These are phyloP conservation scores for Synanceia verrucosa DNA, from an alignment of 2,797 vertebrate genomes.

Conservation along the genomic window DNA sequence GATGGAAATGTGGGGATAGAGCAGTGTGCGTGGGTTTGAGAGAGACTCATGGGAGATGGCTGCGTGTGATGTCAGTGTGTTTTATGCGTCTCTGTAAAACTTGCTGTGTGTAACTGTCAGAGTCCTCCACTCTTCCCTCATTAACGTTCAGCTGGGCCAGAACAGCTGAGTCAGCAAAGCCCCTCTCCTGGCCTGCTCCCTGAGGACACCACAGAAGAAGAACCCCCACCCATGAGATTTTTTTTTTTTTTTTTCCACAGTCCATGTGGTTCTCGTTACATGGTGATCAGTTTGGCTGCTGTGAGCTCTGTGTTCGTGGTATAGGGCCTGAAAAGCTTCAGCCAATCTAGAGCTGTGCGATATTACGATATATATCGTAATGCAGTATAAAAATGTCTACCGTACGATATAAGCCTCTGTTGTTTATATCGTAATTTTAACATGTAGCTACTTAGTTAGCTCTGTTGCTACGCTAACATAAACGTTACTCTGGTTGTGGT, in stretches of 20 bases:
- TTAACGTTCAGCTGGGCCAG: slow-evolving; percentile 50
- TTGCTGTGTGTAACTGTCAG: slow-evolving; percentile 27
- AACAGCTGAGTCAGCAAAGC: slow-evolving; percentile 61
- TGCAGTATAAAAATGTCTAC: too few relatives aligned
- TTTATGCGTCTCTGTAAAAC: slow-evolving; percentile 8
- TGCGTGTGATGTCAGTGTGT: slow-evolving; percentile 1
- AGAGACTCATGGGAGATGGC: slow-evolving; percentile 10
- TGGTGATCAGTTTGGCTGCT: slow-evolving; percentile 31
- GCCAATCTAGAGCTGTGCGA: too few relatives aligned
- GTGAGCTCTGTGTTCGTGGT: neutral
- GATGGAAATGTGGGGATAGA: neutral
- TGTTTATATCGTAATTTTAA: too few relatives aligned
- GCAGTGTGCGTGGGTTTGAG: neutral
- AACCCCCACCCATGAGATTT: slow-evolving; percentile 9
- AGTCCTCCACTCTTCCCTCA: slow-evolving; percentile 37
- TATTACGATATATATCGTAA: too few relatives aligned
- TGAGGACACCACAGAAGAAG: slow-evolving; percentile 45
- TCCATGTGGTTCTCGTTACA: slow-evolving; percentile 55
- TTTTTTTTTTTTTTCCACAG: too few relatives aligned
- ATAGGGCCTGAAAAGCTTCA: neutral
- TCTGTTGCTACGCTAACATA: too few relatives aligned
- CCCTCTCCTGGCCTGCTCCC: slow-evolving; percentile 9
- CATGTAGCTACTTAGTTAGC: too few relatives aligned
- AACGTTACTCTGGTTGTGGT: too few relatives aligned
- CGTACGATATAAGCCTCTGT: too few relatives aligned